Evolutionary conservation across 2,888 invertebrate species (phyloP), one percentile per base, ranked within the genome.

Genomic region (Dendrolimus houi): DNA sequence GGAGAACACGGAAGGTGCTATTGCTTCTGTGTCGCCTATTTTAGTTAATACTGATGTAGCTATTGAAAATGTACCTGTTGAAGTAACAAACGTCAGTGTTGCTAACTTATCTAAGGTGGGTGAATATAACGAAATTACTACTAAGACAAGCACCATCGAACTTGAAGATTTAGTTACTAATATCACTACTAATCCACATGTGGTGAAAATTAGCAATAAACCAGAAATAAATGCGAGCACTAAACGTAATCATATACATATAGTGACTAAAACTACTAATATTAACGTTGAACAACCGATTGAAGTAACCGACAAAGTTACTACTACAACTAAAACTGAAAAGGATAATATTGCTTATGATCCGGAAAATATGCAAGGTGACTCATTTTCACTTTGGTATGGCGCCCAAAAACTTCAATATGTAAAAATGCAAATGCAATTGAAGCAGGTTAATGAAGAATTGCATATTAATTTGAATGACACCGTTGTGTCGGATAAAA

Each of bases 371-470:
- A 89, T 89, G 90, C 90, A 89, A 76, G 71, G 76, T 57, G 89
- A 90, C 74, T 73, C 85, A 13, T 81, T 81, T 63, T 81, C 87
- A 59, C 87, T 85, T 64, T 78, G 86, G 14, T 88, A 87, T 57
- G 89, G 87, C 58, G 71, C 86, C 55, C 85, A 87, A 81, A 87
- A 84, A 64, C 81, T 86, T 60, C 81, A 83, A 58, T 87, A 83
- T 65, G 64, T 86, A 62, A 86, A 85, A 74, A 65, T 87, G 64
- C 73, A 85, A 68, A 77, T 78, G 56, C 77, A 77, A 70, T 66
- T 87, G 41, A 83, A 86, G 55, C 74, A 87, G 68, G 75, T 82
- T 1, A 87, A 81, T 60, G 82, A 87, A 70, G 80, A 83, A 60
- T 64, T 89, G 54, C 85, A 87, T 60, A 83, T 88, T 64, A 77